Base-by-base conservation (phyloP, 2,797 vertebrate species). In the Acomys russatus region DNA sequence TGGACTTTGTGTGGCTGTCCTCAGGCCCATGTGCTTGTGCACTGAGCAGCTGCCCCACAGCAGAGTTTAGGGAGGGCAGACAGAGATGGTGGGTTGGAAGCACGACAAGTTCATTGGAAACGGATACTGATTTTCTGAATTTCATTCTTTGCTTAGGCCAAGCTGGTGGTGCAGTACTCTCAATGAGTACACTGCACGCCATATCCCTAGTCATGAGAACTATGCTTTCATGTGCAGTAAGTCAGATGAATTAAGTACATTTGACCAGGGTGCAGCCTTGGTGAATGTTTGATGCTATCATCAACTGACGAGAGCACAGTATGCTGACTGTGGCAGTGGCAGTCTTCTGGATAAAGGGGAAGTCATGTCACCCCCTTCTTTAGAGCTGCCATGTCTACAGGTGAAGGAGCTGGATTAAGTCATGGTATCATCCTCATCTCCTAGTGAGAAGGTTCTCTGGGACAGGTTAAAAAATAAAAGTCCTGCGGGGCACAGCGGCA, bases 11-110 rank as follows among this genome's bases (percentile, higher is more conserved):
- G 63, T 22, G 38, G 9, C 30, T n/a, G 64, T 30, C n/a, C n/a
- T 6, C 44, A 15, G 25, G 20, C 49, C 15, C 15, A 0, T 11
- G 1, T 15, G 38, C 44, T 14, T 17, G 0, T 0, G 3, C 5
- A 30, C 28, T 4, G 63, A 20, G 33, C n/a, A 38, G 87, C 15
- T 17, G 38, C 77, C 90, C 10, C 35, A 33, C 5, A 9, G 38
- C 6, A 9, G 63, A 76, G 0, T 63, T n/a, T 3, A 17, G 3
- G 23, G n/a, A 23, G 14, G 4, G 23, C 30, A 38, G 15, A 18
- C 15, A 35, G 12, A 64, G 35, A 76, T 25, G 22, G 73, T 20
- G 6, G 44, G 18, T 0, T 51, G 30, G 30, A 66, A 66, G 71
- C 59, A 44, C 77, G 56, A 33, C 1, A 14, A 8, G 15, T 54